phyloP scores from a whole-genome alignment of 1,140 invertebrate genomes.

The Panulirus ornatus region DNA sequence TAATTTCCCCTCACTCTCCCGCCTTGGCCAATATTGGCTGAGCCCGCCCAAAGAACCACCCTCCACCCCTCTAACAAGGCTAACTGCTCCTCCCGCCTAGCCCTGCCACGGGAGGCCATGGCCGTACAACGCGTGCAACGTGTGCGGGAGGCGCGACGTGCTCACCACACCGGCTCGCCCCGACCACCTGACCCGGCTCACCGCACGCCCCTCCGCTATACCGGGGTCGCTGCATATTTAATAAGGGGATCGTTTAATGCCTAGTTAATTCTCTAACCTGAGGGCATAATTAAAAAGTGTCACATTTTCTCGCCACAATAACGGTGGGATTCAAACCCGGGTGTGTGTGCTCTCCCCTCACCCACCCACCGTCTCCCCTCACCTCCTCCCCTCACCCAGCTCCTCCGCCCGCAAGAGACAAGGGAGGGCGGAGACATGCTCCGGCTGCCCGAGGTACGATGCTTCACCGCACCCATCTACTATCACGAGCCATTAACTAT shows the following conservation, averaged over 20 bases:
- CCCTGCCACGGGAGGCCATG: no score
- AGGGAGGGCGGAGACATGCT: slow-evolving; percentile 30
- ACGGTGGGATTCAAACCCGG: slow-evolving; percentile 35
- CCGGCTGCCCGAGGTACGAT: slow-evolving; percentile 3
- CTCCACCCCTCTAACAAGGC: slow-evolving; percentile 23
- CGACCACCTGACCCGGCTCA: no score
- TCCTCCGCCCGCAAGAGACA: slow-evolving; percentile 15
- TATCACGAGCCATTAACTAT: background rate
- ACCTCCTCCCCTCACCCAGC: background rate
- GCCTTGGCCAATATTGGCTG: slow-evolving; percentile 65
- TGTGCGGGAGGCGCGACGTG: no score
- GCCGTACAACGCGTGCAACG: no score
- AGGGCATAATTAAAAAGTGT: slow-evolving; percentile 71
- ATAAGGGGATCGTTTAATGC: slow-evolving; percentile 63
- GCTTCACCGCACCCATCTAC: background rate
- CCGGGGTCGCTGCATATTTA: slow-evolving; percentile 50
- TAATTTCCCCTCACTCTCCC: slow-evolving; percentile 50
- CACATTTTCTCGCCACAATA: slow-evolving; percentile 69
- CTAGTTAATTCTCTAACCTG: slow-evolving; percentile 66
- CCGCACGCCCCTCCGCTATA: slow-evolving; percentile 16
- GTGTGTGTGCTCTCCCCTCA: background rate
- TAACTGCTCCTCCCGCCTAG: slow-evolving; percentile 28
- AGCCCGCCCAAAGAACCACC: slow-evolving; percentile 31
- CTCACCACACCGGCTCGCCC: no score
- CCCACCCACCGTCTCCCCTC: background rate